A percentile compares a stretch with the other conserved stretches of the same genome.
phyloP scores from a whole-genome alignment of 2,888 invertebrate species.

The Stenotaenia linearis region DNA sequence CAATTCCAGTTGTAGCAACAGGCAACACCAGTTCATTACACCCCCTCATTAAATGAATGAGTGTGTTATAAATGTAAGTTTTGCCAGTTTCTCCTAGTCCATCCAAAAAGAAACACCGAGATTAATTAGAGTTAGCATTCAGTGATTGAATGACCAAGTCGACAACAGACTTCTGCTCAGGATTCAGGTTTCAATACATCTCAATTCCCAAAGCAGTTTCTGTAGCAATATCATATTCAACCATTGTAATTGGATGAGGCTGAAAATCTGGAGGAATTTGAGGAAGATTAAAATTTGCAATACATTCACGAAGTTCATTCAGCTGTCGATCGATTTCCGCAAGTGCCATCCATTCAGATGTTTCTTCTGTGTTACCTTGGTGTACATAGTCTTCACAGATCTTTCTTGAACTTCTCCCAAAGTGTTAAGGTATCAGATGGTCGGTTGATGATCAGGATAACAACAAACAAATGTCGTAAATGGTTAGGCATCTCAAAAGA shows the following conservation, averaged over 20 bases:
- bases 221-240: too few species aligned
- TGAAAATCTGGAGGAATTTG: too few species aligned
- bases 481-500: not conserved
- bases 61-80: not conserved
- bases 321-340: too few species aligned
- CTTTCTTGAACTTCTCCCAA: slow-evolving; percentile 35
- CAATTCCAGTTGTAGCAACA: not conserved
- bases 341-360: too few species aligned
- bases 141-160: not conserved
- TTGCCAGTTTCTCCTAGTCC: slow-evolving; percentile 5
- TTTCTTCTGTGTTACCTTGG: not conserved
- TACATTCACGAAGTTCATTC: too few species aligned
- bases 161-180: not conserved
- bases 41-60: not conserved
- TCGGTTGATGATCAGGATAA: not conserved
- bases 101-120: not conserved
- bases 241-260: too few species aligned
- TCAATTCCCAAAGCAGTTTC: too few species aligned
- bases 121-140: too few species aligned
- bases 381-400: not conserved
- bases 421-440: not conserved
- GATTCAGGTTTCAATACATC: not conserved
- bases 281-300: too few species aligned
- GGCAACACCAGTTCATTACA: slow-evolving; percentile 43
- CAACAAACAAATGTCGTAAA: not conserved